Evolutionary conservation across 1,140 invertebrate species (phyloP).

Genomic region (Oreohelix idahoensis): DNA sequence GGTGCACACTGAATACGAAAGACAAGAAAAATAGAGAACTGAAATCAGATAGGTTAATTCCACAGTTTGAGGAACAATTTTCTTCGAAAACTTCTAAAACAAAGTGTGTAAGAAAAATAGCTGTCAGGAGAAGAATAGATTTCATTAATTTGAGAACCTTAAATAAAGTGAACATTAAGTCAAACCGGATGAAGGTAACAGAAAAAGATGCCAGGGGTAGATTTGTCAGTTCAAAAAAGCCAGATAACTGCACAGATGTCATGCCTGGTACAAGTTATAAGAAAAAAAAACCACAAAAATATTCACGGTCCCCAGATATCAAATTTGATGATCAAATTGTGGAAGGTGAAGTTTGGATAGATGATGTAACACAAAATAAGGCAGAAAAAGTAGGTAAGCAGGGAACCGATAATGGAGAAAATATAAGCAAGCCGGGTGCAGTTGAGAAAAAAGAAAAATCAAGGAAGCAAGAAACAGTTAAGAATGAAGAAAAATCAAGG

Average conservation of each 20-base stretch:
- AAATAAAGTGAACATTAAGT: not conserved
- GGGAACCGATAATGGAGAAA: too few species aligned
- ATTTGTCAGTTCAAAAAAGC: not conserved
- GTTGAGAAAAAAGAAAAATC: too few species aligned
- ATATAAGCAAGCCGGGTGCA: too few species aligned
- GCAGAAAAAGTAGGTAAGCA: not conserved
- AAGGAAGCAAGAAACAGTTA: too few species aligned
- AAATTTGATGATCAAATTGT: not conserved
- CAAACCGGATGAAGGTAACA: not conserved
- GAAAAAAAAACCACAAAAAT: not conserved
- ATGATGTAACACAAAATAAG: not conserved
- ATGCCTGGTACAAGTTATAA: not conserved
- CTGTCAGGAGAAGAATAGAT: not conserved
- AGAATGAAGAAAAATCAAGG: too few species aligned
- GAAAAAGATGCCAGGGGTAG: not conserved
- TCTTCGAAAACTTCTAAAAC: not conserved
- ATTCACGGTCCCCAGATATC: not conserved
- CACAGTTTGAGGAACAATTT: not conserved
- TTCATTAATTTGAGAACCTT: not conserved
- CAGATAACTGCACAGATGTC: too few species aligned
- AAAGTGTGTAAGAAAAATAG: conserved; percentile 3
- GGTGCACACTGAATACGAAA: not conserved
- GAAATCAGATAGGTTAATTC: not conserved
- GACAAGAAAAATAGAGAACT: not conserved
- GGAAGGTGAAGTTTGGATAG: not conserved